These are phyloP conservation scores for Spinibarbus caldwelli DNA, from an alignment of 2,797 vertebrate species.

Conservation along the genomic window DNA sequence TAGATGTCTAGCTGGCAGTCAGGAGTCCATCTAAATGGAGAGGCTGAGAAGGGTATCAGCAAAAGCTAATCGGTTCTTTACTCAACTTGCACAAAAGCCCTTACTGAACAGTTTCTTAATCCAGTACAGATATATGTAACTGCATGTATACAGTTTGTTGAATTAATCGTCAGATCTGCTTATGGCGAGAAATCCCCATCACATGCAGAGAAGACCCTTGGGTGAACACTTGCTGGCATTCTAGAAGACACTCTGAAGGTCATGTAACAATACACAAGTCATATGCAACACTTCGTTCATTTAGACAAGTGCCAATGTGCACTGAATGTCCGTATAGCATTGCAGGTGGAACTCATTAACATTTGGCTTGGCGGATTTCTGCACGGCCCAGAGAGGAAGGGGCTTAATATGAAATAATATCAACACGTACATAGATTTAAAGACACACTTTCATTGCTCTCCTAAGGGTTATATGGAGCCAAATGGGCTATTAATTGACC, in stretches of 20 bases:
- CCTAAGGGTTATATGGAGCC: constrained; percentile 69
- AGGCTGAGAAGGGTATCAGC: constrained; percentile 39
- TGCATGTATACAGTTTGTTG: constrained; percentile 72
- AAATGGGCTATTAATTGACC: constrained; percentile 71
- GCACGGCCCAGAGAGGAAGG: constrained; percentile 66
- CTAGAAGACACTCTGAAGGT: constrained; percentile 55
- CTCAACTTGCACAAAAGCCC: constrained; percentile 68
- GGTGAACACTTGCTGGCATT: constrained; percentile 63
- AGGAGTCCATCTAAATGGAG: constrained; percentile 3
- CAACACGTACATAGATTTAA: constrained; percentile 62
- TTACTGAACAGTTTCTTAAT: constrained; percentile 67
- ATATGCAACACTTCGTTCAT: constrained; percentile 65
- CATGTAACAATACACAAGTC: constrained; percentile 8
- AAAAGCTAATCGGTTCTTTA: constrained; percentile 55
- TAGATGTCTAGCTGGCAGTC: constrained; percentile 22
- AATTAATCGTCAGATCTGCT: constrained; percentile 72
- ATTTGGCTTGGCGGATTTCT: constrained; percentile 68
- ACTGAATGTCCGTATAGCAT: constrained; percentile 77
- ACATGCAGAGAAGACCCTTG: constrained; percentile 65
- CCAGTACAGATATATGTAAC: constrained; percentile 63
- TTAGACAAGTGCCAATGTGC: constrained; percentile 74
- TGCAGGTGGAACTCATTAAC: constrained; percentile 84
- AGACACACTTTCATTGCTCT: constrained; percentile 71
- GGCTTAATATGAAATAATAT: constrained; percentile 51
- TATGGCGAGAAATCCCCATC: constrained; percentile 71